These are phyloP conservation scores for Lophura swinhoii DNA, from an alignment of 2,797 vertebrate species.

Conservation along the genomic window DNA sequence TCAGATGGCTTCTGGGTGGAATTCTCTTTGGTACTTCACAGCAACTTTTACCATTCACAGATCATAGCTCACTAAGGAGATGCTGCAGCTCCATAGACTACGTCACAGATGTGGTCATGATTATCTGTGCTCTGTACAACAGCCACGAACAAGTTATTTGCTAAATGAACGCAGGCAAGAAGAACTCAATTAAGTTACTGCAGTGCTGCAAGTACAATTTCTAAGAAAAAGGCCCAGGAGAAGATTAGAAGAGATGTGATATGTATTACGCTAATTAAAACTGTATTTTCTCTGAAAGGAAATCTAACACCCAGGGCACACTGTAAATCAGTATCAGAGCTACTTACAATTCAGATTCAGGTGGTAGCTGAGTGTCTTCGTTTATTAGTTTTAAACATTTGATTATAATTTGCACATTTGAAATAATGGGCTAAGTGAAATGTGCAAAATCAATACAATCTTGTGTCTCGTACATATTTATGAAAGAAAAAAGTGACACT, in stretches of 20 bases:
- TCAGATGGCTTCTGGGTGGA: background rate
- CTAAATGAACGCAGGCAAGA: background rate
- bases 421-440: background rate
- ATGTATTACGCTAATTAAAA: background rate
- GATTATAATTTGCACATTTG: background rate
- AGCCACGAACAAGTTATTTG: background rate
- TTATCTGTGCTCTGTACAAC: background rate
- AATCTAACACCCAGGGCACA: background rate
- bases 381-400: background rate
- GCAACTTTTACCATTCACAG: background rate
- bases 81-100: background rate
- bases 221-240: background rate
- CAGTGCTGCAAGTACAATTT: background rate
- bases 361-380: background rate
- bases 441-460: background rate
- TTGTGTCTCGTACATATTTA: background rate
- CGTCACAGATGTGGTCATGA: background rate
- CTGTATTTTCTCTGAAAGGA: background rate
- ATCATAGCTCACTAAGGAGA: background rate
- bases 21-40: background rate
- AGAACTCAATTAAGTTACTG: background rate
- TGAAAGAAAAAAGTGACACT: background rate
- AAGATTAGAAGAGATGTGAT: background rate
- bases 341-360: background rate
- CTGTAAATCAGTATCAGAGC: background rate